phyloP scores from a whole-genome alignment of 1,140 invertebrate genomes.

The Zaprionus camerounensis region DNA sequence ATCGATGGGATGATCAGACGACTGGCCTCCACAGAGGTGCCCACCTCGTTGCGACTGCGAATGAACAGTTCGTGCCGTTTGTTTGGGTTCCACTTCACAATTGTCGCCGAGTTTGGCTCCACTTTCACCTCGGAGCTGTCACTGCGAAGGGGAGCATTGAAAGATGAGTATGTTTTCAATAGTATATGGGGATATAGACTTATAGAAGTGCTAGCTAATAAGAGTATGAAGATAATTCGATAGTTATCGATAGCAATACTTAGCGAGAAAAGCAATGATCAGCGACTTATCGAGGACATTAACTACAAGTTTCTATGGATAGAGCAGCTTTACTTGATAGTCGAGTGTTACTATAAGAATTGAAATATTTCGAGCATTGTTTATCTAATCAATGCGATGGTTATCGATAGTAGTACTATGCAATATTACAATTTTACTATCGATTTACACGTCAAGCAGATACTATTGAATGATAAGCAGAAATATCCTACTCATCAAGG shows the following conservation, averaged over 20 bases:
- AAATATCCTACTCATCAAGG: background rate
- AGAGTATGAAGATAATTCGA: too few species aligned
- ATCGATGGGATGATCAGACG: conserved; percentile 56
- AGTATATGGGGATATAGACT: background rate
- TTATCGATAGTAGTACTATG: too few species aligned
- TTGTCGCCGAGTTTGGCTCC: conserved; percentile 55
- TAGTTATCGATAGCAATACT: too few species aligned
- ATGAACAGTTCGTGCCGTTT: conserved; percentile 61
- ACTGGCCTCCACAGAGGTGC: conserved; percentile 59
- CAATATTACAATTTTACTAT: background rate
- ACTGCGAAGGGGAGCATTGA: conserved; percentile 20
- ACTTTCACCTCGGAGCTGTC: conserved; percentile 47
- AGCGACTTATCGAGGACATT: too few species aligned
- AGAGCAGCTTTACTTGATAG: too few species aligned
- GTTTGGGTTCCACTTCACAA: conserved; percentile 55
- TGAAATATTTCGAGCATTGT: too few species aligned
- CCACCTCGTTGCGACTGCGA: conserved; percentile 65
- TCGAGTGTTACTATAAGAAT: too few species aligned
- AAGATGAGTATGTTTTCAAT: background rate
- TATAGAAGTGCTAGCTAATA: background rate
- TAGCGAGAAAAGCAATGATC: too few species aligned
- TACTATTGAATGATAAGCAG: background rate
- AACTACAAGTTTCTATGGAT: too few species aligned
- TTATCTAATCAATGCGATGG: too few species aligned
- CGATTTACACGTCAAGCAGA: background rate